Evolutionary conservation across 2,888 invertebrate species (phyloP).

Genomic region (Drosophila stalkeri): DNA sequence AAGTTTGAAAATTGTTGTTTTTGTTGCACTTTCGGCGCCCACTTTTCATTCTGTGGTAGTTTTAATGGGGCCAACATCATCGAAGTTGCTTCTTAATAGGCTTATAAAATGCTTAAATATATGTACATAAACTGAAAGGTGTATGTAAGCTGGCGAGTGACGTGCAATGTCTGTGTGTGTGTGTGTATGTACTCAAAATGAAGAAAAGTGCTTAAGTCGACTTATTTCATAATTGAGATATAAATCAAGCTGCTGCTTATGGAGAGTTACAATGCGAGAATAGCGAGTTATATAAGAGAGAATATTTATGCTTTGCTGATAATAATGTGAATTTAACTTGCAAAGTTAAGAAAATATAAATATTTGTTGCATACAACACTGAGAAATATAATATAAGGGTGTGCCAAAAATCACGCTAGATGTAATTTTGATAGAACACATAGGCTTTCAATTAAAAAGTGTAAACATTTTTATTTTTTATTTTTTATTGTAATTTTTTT

Average conservation of each 20-base stretch:
- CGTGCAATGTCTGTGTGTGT: not conserved
- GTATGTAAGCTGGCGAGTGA: slow-evolving; percentile 6
- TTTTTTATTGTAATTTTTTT: too few relatives aligned
- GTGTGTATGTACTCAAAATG: slow-evolving; percentile 5
- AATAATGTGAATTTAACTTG: not conserved
- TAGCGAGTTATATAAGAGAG: not conserved
- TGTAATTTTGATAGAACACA: too few relatives aligned
- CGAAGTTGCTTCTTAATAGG: slow-evolving; percentile 60
- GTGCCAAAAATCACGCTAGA: too few relatives aligned
- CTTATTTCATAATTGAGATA: slow-evolving; percentile 29
- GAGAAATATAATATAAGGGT: too few relatives aligned
- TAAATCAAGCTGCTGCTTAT: not conserved
- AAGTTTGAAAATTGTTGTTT: slow-evolving; percentile 64
- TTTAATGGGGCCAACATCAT: slow-evolving; percentile 52
- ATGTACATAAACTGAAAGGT: slow-evolving; percentile 27
- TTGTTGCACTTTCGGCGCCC: slow-evolving; percentile 58
- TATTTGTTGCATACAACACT: not conserved
- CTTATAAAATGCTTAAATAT: slow-evolving; percentile 53
- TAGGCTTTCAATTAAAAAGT: too few relatives aligned
- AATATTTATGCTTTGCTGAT: not conserved
- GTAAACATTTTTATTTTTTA: too few relatives aligned
- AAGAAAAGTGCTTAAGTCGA: slow-evolving; percentile 28
- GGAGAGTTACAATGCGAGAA: not conserved
- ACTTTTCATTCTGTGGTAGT: slow-evolving; percentile 45
- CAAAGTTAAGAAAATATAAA: not conserved